A percentile compares a stretch with the other conserved stretches of the same genome.
These are phyloP conservation scores for Reticulitermes lucifugus DNA, from an alignment of 2,888 invertebrate genomes.

Conservation along the genomic window DNA sequence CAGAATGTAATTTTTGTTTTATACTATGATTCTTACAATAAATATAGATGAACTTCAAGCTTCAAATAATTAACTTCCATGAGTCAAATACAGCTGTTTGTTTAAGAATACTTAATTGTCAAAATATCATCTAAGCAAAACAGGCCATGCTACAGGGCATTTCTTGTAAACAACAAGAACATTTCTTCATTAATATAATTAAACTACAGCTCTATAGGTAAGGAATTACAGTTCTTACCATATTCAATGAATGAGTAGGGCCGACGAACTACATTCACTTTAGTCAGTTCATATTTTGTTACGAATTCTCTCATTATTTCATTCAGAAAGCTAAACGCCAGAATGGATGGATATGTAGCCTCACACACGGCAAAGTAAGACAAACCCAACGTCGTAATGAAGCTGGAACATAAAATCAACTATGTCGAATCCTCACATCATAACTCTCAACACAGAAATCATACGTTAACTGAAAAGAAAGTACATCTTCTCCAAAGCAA, in stretches of 20 bases:
- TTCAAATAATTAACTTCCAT: no score
- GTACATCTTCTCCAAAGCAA: no score
- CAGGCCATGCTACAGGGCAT: not conserved
- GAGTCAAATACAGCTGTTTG: no score
- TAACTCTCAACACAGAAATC: no score
- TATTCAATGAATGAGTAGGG: slow-evolving; percentile 65
- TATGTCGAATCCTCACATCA: no score
- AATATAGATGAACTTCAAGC: no score
- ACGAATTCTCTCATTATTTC: slow-evolving; percentile 64
- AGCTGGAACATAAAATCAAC: slow-evolving; percentile 54
- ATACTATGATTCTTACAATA: no score
- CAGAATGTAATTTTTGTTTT: no score
- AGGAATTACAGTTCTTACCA: slow-evolving; percentile 53
- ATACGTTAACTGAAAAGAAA: no score
- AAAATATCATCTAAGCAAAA: no score
- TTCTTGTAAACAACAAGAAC: not conserved
- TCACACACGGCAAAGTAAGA: slow-evolving; percentile 62
- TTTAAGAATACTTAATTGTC: no score
- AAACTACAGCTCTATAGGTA: slow-evolving; percentile 36
- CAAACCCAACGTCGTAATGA: slow-evolving; percentile 59
- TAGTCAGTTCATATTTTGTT: slow-evolving; percentile 59
- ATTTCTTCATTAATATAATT: not conserved
- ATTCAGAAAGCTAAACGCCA: slow-evolving; percentile 64
- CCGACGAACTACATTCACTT: slow-evolving; percentile 60
- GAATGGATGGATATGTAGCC: slow-evolving; percentile 61